These are phyloP conservation scores for Uromys caudimaculatus DNA, from an alignment of 2,797 vertebrate genomes.

Conservation along the genomic window DNA sequence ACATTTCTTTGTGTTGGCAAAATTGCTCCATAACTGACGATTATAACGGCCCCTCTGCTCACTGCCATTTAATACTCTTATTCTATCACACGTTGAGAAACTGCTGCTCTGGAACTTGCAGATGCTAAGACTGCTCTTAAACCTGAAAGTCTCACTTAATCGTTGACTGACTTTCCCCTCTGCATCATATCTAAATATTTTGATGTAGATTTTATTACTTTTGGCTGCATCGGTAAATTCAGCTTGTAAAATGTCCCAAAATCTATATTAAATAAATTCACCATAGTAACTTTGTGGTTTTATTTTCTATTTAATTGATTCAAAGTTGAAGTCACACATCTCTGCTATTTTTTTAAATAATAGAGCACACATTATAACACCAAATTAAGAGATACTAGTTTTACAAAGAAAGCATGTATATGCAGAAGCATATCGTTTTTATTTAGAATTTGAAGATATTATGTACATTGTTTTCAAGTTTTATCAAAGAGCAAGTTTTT, in stretches of 20 bases:
- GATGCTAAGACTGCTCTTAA: conserved; percentile 76
- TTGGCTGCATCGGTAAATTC: conserved; percentile 63
- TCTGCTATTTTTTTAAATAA: conserved; percentile 18
- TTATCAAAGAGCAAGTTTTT: conserved; percentile 19
- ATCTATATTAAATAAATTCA: conserved; percentile 65
- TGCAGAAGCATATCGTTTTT: background rate
- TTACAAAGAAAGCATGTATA: conserved; percentile 6
- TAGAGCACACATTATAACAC: conserved; percentile 18
- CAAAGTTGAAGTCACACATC: conserved; percentile 21
- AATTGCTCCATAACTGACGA: conserved; percentile 63
- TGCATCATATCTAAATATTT: conserved; percentile 72
- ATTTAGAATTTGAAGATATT: conserved; percentile 15
- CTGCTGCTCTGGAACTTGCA: conserved; percentile 52
- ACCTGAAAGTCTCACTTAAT: conserved; percentile 66
- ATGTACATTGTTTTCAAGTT: conserved; percentile 39
- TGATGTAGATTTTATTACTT: conserved; percentile 75
- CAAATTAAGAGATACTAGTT: conserved; percentile 39
- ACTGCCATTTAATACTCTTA: conserved; percentile 67
- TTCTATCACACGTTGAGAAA: conserved; percentile 65
- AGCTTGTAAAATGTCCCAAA: conserved; percentile 67
- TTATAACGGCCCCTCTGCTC: conserved; percentile 70
- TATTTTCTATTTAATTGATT: conserved; percentile 61
- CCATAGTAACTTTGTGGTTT: conserved; percentile 43
- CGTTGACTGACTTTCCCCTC: conserved; percentile 61
- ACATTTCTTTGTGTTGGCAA: conserved; percentile 76